Evolutionary conservation across 1,140 invertebrate genomes (phyloP).

Genomic region (Pantala flavescens): DNA sequence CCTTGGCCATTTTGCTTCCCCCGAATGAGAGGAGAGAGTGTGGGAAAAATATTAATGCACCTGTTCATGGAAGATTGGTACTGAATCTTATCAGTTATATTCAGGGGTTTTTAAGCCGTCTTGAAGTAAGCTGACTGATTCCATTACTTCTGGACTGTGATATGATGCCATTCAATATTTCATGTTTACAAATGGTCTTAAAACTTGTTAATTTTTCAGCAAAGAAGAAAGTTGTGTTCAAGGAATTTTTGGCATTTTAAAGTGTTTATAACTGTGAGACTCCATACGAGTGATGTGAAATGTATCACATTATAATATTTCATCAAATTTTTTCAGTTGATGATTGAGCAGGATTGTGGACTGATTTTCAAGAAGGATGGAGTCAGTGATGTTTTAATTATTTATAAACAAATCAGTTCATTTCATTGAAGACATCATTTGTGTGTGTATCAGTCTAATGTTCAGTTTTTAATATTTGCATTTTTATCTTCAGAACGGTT

Average conservation of each 20-base stretch:
- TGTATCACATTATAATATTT: neutral
- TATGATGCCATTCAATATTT: constrained; percentile 3
- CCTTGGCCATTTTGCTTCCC: neutral
- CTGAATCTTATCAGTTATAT: neutral
- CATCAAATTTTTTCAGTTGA: neutral
- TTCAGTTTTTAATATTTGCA: neutral
- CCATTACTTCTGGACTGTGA: constrained; percentile 8
- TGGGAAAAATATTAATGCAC: neutral
- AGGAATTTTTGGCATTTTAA: neutral
- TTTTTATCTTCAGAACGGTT: neutral
- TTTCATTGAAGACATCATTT: neutral
- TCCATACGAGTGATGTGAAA: too few species aligned
- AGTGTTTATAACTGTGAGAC: neutral
- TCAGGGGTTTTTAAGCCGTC: neutral
- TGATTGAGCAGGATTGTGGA: neutral
- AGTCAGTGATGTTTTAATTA: neutral
- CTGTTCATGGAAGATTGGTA: neutral
- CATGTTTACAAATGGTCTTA: neutral
- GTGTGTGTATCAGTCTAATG: neutral
- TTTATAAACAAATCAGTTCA: neutral
- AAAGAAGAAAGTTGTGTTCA: neutral
- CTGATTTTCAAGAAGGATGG: neutral
- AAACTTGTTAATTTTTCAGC: neutral
- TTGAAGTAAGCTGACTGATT: neutral
- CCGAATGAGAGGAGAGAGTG: neutral